A percentile compares a stretch with the other conserved stretches of the same genome.
Conservation (phyloP, 2,888 invertebrate genomes). For the Himalopsyche japonica region DNA sequence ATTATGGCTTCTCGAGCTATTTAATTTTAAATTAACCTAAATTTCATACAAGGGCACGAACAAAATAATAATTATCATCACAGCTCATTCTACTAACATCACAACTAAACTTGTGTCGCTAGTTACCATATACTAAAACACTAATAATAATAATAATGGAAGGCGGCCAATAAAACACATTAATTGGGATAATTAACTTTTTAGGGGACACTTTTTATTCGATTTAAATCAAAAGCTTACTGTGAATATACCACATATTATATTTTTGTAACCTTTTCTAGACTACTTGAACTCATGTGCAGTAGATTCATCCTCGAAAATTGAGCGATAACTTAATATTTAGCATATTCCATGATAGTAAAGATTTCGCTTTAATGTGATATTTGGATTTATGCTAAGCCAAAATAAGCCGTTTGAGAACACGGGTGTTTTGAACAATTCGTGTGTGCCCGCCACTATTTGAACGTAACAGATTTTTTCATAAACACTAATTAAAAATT, state of each 20-base stretch:
- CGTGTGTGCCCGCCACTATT: too few relatives aligned
- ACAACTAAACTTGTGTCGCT: not conserved
- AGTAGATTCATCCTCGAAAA: too few relatives aligned
- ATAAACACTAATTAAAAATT: too few relatives aligned
- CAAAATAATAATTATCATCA: slow-evolving; percentile 2
- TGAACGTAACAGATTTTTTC: too few relatives aligned
- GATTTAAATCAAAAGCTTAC: not conserved
- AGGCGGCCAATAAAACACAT: not conserved
- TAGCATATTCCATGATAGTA: too few relatives aligned
- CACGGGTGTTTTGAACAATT: too few relatives aligned
- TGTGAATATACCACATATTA: not conserved
- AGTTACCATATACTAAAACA: not conserved
- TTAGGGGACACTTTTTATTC: not conserved
- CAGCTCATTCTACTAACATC: not conserved
- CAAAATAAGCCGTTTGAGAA: too few relatives aligned
- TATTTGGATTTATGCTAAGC: too few relatives aligned
- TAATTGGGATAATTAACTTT: not conserved
- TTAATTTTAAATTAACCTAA: slow-evolving; percentile 34
- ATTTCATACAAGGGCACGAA: slow-evolving; percentile 22
- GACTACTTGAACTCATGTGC: not conserved
- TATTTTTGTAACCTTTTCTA: not conserved
- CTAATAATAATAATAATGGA: not conserved
- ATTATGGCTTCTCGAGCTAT: slow-evolving; percentile 20
- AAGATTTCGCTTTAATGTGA: too few relatives aligned
- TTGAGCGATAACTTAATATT: too few relatives aligned